Percentiles rank a stretch among this genome's conserved stretches.
Evolutionary conservation across 37 sponge, comb jelly and placozoan species (phyloP).

Genomic region (Hormiphora californensis): DNA sequence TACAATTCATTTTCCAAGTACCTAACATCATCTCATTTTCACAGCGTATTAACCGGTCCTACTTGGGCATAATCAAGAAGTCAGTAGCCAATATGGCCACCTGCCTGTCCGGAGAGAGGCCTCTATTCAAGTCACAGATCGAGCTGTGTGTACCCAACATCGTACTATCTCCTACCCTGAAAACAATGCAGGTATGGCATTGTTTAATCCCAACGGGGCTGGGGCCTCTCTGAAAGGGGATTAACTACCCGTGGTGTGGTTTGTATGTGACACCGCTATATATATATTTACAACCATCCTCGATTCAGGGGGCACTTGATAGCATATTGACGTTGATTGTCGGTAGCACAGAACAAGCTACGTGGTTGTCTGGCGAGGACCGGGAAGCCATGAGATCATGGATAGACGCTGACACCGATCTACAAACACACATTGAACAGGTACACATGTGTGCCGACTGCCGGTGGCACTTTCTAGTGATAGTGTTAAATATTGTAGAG

Average conservation of each 20-base stretch:
- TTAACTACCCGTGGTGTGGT: no score
- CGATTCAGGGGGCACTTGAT: not conserved
- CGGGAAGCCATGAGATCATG: not conserved
- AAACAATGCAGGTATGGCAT: conserved; percentile 9
- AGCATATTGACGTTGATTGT: not conserved
- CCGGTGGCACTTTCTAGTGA: no score
- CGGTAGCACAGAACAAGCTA: conserved; percentile 30
- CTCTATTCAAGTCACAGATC: conserved; percentile 33
- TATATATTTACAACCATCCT: no score
- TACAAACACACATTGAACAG: conserved; percentile 28
- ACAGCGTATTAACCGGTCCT: conserved; percentile 46
- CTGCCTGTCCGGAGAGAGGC: not conserved
- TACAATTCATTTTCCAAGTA: not conserved
- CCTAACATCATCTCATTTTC: not conserved
- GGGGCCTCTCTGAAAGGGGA: no score
- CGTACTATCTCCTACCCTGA: conserved; percentile 25
- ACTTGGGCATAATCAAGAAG: conserved; percentile 26
- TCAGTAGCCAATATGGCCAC: conserved; percentile 23
- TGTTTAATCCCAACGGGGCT: no score
- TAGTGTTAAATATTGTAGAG: no score
- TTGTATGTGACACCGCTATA: no score
- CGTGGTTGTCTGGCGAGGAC: not conserved
- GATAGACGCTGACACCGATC: not conserved
- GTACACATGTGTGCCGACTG: no score
- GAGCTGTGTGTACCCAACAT: conserved; percentile 48